Evolutionary conservation across 2,113 vertebrate genomes (phyloP).

Genomic region (Gnathonemus longibarbis): DNA sequence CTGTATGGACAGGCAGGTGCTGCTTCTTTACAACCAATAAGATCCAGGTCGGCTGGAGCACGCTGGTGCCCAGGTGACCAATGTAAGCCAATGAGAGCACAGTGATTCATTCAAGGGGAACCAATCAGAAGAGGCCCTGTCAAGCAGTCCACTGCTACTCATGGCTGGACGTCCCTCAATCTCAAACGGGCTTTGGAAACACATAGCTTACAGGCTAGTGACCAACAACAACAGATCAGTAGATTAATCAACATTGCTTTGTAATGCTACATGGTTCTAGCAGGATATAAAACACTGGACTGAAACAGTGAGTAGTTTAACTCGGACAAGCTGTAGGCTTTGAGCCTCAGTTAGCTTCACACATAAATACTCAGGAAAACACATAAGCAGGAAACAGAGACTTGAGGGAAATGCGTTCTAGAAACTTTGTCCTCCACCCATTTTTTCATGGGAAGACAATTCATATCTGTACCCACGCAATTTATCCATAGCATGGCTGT

Average conservation of each 20-base stretch:
- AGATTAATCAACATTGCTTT: not conserved
- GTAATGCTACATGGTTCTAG: constrained; percentile 4
- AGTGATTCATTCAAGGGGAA: not conserved
- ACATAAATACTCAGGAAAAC: not conserved
- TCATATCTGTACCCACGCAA: not conserved
- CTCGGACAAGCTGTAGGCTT: not conserved
- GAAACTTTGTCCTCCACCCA: not conserved
- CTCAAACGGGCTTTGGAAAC: not conserved
- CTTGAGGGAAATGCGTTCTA: not conserved
- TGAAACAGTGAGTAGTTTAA: not conserved
- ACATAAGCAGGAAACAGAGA: constrained; percentile 7
- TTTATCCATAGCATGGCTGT: not conserved
- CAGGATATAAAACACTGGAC: not conserved
- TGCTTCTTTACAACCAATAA: not conserved
- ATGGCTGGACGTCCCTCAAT: not conserved
- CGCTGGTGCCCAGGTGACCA: not conserved
- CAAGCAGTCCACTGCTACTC: not conserved
- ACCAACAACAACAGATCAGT: not conserved
- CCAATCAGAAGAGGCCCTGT: not conserved
- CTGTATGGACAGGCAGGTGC: not conserved
- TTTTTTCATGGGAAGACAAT: not conserved
- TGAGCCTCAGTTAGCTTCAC: not conserved
- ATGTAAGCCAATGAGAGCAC: not conserved
- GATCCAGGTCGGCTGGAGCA: not conserved
- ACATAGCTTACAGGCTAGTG: not conserved